Evolutionary conservation across 1,140 invertebrate species (phyloP).

Genomic region (Dreissena rostriformis): DNA sequence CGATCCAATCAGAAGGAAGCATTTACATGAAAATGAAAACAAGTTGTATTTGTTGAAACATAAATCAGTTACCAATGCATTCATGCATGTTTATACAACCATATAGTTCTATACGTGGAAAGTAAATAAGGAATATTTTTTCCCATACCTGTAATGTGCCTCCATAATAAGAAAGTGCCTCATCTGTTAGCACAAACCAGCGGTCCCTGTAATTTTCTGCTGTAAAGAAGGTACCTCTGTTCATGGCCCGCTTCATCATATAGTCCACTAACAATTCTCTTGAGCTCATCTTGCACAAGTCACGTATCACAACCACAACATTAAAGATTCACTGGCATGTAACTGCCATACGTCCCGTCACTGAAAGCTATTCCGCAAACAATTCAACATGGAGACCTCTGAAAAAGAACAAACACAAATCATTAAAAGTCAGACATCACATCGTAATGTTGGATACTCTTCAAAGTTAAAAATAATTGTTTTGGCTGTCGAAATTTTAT

Average conservation of each 20-base stretch:
- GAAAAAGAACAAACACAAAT: too few species aligned
- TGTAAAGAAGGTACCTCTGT: slow-evolving; percentile 63
- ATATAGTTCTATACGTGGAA: slow-evolving; percentile 1
- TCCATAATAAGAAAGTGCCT: slow-evolving; percentile 57
- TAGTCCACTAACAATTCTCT: slow-evolving; percentile 42
- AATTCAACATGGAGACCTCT: too few species aligned
- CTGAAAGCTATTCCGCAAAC: too few species aligned
- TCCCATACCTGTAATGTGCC: slow-evolving; percentile 64
- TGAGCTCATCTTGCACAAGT: slow-evolving; percentile 37
- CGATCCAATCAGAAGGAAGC: background rate
- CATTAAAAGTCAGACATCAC: too few species aligned
- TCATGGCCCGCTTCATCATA: slow-evolving; percentile 65
- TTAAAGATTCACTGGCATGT: too few species aligned
- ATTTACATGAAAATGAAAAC: background rate
- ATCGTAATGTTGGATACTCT: too few species aligned
- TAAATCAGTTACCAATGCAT: background rate
- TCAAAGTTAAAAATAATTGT: too few species aligned
- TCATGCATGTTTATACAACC: background rate
- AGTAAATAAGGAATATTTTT: background rate
- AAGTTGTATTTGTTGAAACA: background rate
- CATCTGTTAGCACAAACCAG: slow-evolving; percentile 62
- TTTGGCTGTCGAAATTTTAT: too few species aligned
- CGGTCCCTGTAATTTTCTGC: slow-evolving; percentile 64
- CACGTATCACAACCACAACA: too few species aligned
- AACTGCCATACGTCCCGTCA: too few species aligned